phyloP scores from a whole-genome alignment of 35 echinoderm and acorn worm genomes.

The Diadema setosum region DNA sequence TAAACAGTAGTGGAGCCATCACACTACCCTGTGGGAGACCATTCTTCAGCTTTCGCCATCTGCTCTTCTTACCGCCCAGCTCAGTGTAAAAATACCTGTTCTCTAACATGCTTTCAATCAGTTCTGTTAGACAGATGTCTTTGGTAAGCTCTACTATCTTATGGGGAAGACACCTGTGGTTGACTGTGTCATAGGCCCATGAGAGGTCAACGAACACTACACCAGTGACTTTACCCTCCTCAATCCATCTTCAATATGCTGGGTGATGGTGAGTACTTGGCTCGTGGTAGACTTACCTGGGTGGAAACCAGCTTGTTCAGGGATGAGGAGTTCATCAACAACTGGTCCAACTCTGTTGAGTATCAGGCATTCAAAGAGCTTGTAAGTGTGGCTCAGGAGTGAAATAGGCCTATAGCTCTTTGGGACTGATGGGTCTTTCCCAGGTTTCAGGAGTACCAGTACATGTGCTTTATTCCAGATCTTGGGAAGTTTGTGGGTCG shows the following conservation, averaged over 20 bases:
- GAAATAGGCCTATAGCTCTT: neutral
- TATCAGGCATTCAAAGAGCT: too few relatives aligned
- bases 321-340: too few relatives aligned
- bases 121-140: conserved; percentile 13
- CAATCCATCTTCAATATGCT: conserved; percentile 42
- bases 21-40: too few relatives aligned
- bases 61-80: conserved; percentile 22
- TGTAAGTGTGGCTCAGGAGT: too few relatives aligned
- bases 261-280: conserved; percentile 38
- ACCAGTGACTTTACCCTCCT: neutral
- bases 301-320: too few relatives aligned
- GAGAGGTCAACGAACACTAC: too few relatives aligned
- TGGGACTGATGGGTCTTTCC: neutral
- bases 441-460: neutral
- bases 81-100: conserved; percentile 43
- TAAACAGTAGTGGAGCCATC: conserved; percentile 17
- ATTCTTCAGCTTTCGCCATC: too few relatives aligned
- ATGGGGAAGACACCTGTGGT: conserved; percentile 10
- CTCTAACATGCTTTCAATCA: conserved; percentile 50
- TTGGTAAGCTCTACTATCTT: conserved; percentile 16
- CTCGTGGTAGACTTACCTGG: too few relatives aligned
- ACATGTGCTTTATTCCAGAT: conserved; percentile 6
- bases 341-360: too few relatives aligned
- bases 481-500: neutral
- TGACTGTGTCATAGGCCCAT: too few relatives aligned